phyloP scores from a whole-genome alignment of 53 echinoderm and acorn worm species.

The Stichopus horrens region DNA sequence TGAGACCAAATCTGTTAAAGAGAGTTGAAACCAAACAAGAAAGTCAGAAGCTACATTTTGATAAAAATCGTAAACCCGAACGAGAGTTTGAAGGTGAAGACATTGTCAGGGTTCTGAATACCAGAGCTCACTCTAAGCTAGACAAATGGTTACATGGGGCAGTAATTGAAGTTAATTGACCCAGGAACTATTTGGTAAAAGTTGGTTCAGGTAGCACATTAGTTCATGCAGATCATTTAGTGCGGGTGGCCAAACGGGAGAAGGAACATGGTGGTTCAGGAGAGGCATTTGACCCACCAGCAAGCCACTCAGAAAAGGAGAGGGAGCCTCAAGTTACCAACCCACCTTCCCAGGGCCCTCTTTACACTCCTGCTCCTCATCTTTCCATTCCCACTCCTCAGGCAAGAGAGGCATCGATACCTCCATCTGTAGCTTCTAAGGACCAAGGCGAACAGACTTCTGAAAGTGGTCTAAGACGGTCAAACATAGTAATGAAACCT shows the following conservation, averaged over 20 bases:
- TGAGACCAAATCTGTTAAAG: conserved; percentile 35
- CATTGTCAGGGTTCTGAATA: conserved; percentile 6
- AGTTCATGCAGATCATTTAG: conserved; percentile 34
- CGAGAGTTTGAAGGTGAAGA: conserved; percentile 26
- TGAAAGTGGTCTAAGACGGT: not conserved
- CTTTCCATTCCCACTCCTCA: not conserved
- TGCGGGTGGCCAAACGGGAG: not conserved
- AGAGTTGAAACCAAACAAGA: conserved; percentile 47
- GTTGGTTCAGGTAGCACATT: not conserved
- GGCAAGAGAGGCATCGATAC: not conserved
- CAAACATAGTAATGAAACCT: not conserved
- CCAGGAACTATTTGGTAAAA: conserved; percentile 23
- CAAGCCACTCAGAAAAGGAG: not conserved
- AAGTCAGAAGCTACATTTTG: conserved; percentile 28
- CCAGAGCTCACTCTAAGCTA: not conserved
- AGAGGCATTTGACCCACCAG: not conserved
- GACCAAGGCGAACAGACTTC: not conserved
- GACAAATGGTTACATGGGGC: conserved; percentile 24
- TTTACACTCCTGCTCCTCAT: too few relatives aligned
- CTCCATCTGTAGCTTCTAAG: not conserved
- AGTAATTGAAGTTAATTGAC: conserved; percentile 11
- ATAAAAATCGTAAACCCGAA: conserved; percentile 17
- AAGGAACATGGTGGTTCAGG: not conserved
- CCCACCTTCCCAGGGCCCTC: not conserved
- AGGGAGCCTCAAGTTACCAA: not conserved